A percentile compares a stretch with the other conserved stretches of the same genome.
These are phyloP conservation scores for Ptilonorhynchus violaceus DNA, from an alignment of 2,113 vertebrate species.

Conservation along the genomic window DNA sequence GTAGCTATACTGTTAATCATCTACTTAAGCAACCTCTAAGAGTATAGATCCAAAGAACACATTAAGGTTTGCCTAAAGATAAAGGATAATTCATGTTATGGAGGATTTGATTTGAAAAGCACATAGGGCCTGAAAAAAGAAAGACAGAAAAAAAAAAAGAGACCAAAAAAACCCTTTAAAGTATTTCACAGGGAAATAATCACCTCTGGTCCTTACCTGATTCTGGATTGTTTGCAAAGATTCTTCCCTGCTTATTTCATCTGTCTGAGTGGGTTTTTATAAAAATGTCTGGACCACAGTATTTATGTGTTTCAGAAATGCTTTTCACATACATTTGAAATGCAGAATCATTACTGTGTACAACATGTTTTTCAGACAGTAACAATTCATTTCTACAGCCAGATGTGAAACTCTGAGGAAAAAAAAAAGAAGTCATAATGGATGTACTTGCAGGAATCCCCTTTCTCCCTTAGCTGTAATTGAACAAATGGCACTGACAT, in stretches of 20 bases:
- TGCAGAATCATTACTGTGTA: neutral
- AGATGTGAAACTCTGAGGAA: neutral
- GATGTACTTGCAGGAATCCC: neutral
- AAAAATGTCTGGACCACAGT: neutral
- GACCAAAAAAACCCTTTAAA: neutral
- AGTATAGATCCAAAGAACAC: neutral
- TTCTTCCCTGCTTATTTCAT: neutral
- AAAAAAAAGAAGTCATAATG: neutral
- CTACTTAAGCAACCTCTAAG: neutral
- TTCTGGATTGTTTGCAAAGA: neutral
- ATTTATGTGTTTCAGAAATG: neutral
- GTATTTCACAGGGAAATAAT: neutral
- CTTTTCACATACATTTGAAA: neutral
- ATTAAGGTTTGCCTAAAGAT: neutral
- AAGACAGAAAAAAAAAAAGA: neutral
- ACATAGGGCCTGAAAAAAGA: neutral
- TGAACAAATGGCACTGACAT: slow-evolving; percentile 10
- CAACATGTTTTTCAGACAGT: neutral
- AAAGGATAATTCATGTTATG: neutral
- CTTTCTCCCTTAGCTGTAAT: neutral
- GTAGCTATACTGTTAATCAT: neutral
- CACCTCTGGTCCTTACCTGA: neutral
- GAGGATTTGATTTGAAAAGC: neutral
- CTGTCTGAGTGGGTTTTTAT: neutral
- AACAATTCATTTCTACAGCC: neutral